Conservation (phyloP, 23 tunicate species). For the Trididemnum miniatum region DNA sequence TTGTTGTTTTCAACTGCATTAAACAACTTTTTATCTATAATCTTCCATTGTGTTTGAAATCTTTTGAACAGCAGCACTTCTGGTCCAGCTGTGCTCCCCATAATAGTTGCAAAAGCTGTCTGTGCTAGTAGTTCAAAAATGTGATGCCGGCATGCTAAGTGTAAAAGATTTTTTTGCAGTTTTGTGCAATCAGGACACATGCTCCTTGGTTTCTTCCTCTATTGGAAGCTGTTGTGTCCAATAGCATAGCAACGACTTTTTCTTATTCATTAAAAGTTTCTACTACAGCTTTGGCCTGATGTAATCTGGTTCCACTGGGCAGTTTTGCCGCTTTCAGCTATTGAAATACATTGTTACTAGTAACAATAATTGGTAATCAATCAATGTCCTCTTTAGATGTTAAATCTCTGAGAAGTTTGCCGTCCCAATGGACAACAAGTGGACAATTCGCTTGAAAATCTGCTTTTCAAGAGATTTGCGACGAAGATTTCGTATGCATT, state of each 20-base stretch:
- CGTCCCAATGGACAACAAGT: neutral
- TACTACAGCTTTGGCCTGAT: too few species aligned
- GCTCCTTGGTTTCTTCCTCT: neutral
- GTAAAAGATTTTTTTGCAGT: neutral
- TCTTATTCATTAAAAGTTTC: too few species aligned
- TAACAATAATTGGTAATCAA: too few species aligned
- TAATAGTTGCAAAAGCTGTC: constrained; percentile 15
- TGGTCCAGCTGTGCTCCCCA: constrained; percentile 21
- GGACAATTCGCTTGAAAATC: constrained; percentile 18
- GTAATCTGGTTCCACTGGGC: too few species aligned
- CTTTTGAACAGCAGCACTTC: constrained; percentile 30
- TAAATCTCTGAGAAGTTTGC: neutral
- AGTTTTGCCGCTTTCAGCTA: too few species aligned
- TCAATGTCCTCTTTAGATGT: neutral
- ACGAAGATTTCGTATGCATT: neutral
- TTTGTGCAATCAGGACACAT: neutral
- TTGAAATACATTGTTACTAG: too few species aligned
- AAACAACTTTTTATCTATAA: constrained; percentile 2
- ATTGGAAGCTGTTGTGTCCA: neutral
- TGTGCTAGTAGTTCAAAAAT: constrained; percentile 23
- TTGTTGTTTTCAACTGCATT: neutral
- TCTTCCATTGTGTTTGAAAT: constrained; percentile 21
- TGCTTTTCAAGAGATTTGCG: constrained; percentile 4
- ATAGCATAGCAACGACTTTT: too few species aligned
- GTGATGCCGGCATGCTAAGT: constrained; percentile 30